Percentiles rank a stretch among this genome's conserved stretches.
Evolutionary conservation across 2,797 vertebrate species (phyloP).

Genomic region (Acanthurus lineatus): DNA sequence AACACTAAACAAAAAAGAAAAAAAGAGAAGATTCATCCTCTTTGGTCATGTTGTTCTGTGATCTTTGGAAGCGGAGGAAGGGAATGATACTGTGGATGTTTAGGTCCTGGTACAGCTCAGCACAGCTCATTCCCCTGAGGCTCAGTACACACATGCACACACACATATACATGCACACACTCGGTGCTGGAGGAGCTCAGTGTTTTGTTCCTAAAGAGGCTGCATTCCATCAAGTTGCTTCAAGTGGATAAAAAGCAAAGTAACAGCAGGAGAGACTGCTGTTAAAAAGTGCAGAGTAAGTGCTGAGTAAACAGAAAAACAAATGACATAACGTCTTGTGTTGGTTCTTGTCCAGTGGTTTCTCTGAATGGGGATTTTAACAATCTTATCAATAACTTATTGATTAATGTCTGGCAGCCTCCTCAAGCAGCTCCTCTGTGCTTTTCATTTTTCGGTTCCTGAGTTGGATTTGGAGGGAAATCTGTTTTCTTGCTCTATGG

Average conservation of each 20-base stretch:
- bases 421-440: conserved; percentile 20
- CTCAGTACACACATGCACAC: conserved; percentile 18
- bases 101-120: conserved; percentile 75
- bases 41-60: conserved; percentile 52
- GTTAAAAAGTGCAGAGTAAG: conserved; percentile 17
- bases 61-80: conserved; percentile 31
- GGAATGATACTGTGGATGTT: conserved; percentile 53
- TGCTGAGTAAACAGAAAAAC: conserved; percentile 41
- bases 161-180: conserved; percentile 21
- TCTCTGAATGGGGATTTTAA: neutral
- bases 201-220: conserved; percentile 54
- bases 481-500: conserved; percentile 44
- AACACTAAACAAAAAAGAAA: neutral
- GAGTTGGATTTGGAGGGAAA: conserved; percentile 33
- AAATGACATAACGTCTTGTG: too few relatives aligned
- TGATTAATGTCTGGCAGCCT: neutral
- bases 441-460: conserved; percentile 38
- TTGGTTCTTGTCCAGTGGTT: neutral
- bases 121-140: conserved; percentile 46
- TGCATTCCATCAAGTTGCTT: conserved; percentile 65
- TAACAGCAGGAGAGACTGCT: conserved; percentile 5
- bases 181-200: conserved; percentile 40
- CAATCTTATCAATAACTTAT: neutral
- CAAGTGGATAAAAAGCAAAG: conserved; percentile 37
- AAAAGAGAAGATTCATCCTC: neutral